Conservation (phyloP, 2,113 vertebrate species). For the Pristiophorus japonicus region DNA sequence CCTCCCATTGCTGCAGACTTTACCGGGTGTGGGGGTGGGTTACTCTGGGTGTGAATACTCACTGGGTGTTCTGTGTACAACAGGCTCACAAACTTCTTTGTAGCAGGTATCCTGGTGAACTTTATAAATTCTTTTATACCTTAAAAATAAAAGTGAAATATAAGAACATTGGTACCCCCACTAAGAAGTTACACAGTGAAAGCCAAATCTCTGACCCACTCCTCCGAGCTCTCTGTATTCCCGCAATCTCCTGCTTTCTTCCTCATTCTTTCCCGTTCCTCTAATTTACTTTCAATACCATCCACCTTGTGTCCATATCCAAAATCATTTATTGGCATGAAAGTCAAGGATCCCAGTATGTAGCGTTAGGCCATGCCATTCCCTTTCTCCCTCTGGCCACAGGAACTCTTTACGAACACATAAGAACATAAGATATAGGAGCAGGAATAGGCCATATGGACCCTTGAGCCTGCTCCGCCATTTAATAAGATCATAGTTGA, state of each 20-base stretch:
- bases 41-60: slow-evolving; percentile 51
- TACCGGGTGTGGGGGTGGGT: too few relatives aligned
- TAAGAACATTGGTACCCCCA: background rate
- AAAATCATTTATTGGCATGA: background rate
- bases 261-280: background rate
- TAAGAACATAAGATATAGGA: too few relatives aligned
- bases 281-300: background rate
- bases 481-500: too few relatives aligned
- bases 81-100: slow-evolving; percentile 76
- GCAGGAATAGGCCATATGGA: too few relatives aligned
- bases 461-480: too few relatives aligned
- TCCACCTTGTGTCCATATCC: background rate
- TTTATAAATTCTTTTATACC: slow-evolving; percentile 80
- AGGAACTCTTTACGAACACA: background rate
- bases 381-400: background rate
- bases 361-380: background rate
- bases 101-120: slow-evolving; percentile 81
- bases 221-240: background rate
- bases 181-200: background rate
- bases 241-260: background rate
- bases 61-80: slow-evolving; percentile 54
- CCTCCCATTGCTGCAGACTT: background rate
- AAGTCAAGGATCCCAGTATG: background rate
- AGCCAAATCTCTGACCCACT: background rate
- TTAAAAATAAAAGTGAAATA: slow-evolving; percentile 47